A percentile compares a stretch with the other conserved stretches of the same genome.
phyloP scores from a whole-genome alignment of 2,797 vertebrate genomes.

The Sebastes jordani region DNA sequence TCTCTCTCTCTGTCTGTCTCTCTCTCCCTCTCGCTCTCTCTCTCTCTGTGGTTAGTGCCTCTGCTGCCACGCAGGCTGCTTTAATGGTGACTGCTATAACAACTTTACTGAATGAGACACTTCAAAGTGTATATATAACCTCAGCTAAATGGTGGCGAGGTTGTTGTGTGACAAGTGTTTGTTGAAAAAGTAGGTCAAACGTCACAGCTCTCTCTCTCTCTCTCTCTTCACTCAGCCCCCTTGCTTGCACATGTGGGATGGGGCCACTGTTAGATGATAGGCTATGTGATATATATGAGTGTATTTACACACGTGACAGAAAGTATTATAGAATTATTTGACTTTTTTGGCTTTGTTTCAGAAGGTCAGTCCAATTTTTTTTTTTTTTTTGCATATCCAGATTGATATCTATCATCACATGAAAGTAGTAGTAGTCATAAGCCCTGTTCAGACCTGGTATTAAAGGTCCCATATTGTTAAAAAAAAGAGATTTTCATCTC shows the following conservation, averaged over 20 bases:
- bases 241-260: not conserved
- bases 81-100: not conserved
- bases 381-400: not conserved
- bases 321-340: not conserved
- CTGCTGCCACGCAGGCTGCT: conserved; percentile 39
- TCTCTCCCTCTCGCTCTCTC: not conserved
- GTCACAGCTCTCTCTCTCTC: not conserved
- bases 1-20: not conserved
- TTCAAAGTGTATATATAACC: not conserved
- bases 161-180: not conserved
- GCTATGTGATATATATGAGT: not conserved
- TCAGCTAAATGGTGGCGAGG: not conserved
- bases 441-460: no score
- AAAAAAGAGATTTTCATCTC: no score
- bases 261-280: not conserved
- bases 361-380: no score
- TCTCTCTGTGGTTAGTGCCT: not conserved
- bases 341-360: not conserved
- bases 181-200: conserved; percentile 28
- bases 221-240: not conserved
- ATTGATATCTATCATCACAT: not conserved
- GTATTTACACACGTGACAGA: not conserved
- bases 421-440: no score
- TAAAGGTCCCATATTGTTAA: no score
- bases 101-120: not conserved